These are phyloP conservation scores for Promerops cafer DNA, from an alignment of 2,113 vertebrate species.

Conservation along the genomic window DNA sequence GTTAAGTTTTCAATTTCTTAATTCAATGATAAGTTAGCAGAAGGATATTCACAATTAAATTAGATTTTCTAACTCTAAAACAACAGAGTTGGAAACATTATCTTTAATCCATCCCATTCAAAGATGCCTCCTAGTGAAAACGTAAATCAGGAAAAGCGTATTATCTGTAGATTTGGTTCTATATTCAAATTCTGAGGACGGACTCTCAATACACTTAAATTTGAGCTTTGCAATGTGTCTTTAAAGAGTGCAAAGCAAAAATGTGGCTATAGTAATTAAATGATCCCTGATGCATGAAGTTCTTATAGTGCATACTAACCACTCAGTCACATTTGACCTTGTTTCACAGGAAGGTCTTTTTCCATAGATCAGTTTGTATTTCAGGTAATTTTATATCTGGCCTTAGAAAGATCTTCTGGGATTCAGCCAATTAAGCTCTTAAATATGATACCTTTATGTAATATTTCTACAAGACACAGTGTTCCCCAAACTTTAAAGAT, in stretches of 20 bases:
- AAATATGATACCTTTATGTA: neutral
- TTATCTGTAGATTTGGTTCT: neutral
- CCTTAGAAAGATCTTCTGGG: neutral
- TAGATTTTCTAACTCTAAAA: neutral
- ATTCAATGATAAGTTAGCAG: neutral
- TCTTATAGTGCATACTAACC: neutral
- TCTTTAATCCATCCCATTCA: neutral
- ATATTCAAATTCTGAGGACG: neutral
- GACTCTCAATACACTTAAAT: neutral
- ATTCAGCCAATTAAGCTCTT: neutral
- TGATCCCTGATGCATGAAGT: neutral
- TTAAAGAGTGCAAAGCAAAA: neutral
- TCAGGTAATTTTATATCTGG: neutral
- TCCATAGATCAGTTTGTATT: neutral
- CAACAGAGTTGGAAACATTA: no score
- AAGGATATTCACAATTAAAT: neutral
- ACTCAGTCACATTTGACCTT: neutral
- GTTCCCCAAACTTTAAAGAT: neutral
- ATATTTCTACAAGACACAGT: neutral
- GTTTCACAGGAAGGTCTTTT: neutral
- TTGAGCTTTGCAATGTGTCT: neutral
- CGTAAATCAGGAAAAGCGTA: neutral
- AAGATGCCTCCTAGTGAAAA: neutral
- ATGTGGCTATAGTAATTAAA: neutral
- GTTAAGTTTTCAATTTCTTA: neutral